phyloP scores from a whole-genome alignment of 2,888 invertebrate genomes.

The Tetragnatha montana region DNA sequence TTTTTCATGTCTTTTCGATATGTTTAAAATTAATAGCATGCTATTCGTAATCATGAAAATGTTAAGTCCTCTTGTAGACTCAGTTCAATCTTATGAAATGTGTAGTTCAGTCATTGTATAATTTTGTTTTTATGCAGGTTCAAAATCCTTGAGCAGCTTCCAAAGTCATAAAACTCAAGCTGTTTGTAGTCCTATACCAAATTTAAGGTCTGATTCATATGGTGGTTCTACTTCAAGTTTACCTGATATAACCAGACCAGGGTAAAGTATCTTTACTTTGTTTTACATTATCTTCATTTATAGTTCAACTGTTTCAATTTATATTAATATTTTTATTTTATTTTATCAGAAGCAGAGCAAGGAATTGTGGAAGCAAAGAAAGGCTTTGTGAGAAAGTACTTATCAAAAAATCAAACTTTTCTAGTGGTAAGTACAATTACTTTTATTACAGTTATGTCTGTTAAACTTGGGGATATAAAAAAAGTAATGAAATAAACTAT shows the following conservation, averaged over 20 bases:
- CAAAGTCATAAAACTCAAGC: slow-evolving; percentile 63
- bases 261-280: slow-evolving; percentile 52
- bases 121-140: slow-evolving; percentile 25
- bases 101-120: not conserved
- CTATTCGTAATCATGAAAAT: not conserved
- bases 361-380: slow-evolving; percentile 59
- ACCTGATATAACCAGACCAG: slow-evolving; percentile 71
- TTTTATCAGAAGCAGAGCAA: slow-evolving; percentile 43
- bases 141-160: slow-evolving; percentile 64
- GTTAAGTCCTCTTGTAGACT: not conserved
- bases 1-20: not conserved
- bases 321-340: not conserved
- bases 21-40: too few relatives aligned
- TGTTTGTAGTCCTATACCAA: slow-evolving; percentile 84
- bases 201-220: slow-evolving; percentile 81
- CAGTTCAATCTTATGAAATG: not conserved
- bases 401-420: slow-evolving; percentile 49
- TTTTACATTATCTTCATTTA: not conserved
- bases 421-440: slow-evolving; percentile 43
- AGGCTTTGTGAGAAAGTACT: slow-evolving; percentile 53
- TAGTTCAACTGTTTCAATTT: not conserved
- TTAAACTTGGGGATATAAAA: too few relatives aligned
- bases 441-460: not conserved
- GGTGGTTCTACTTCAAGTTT: slow-evolving; percentile 71
- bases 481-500: too few relatives aligned